Conservation (phyloP, 2,797 vertebrate genomes). For the Lemur catta region DNA sequence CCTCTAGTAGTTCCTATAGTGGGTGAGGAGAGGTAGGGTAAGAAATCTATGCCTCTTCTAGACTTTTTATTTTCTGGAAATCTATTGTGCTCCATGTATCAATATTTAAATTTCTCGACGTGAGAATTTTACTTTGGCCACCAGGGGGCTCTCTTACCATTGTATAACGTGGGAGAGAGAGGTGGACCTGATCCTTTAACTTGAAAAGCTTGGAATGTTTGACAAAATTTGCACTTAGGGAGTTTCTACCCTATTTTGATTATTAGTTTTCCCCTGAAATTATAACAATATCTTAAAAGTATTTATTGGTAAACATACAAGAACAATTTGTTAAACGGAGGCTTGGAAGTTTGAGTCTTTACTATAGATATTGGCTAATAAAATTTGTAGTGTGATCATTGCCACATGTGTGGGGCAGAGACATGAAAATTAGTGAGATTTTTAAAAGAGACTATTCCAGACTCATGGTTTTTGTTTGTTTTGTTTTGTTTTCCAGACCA, state of each 20-base stretch:
- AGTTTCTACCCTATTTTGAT: constrained; percentile 25
- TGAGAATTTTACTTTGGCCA: constrained; percentile 55
- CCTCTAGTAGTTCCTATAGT: neutral
- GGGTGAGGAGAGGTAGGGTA: neutral
- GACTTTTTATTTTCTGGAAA: neutral
- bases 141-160: constrained; percentile 68
- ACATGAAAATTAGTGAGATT: neutral
- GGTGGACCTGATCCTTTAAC: neutral
- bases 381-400: neutral
- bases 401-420: neutral
- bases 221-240: constrained; percentile 1
- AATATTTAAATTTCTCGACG: neutral
- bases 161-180: neutral
- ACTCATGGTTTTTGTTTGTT: neutral
- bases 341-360: constrained; percentile 2
- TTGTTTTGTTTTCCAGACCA: constrained; percentile 34
- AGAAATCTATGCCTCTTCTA: neutral
- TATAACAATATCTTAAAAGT: neutral
- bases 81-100: neutral
- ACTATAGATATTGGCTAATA: neutral
- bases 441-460: neutral
- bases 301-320: neutral
- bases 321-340: constrained; percentile 4
- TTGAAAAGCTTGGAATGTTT: neutral
- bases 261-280: neutral